Percentiles rank a stretch among this genome's conserved stretches.
Conservation (phyloP, 2,113 vertebrate species). For the Oceanites oceanicus region DNA sequence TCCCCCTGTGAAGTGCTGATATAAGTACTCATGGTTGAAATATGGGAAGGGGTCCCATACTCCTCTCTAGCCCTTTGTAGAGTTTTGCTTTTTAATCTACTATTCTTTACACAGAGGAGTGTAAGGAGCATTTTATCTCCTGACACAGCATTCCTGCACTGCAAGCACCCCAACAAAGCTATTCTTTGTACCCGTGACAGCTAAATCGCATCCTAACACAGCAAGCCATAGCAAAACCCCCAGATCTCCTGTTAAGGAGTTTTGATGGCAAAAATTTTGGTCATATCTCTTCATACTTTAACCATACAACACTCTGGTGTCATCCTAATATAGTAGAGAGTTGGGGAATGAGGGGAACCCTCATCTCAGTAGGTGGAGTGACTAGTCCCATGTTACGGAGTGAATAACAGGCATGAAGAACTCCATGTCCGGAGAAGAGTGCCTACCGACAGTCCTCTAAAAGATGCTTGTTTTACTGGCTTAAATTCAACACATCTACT, state of each 20-base stretch:
- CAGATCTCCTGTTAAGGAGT: neutral
- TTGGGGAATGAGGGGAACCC: neutral
- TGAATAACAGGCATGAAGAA: neutral
- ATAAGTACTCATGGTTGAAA: neutral
- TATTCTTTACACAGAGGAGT: neutral
- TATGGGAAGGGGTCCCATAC: neutral
- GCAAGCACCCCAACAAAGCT: neutral
- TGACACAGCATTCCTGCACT: neutral
- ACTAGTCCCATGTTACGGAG: neutral
- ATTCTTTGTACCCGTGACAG: neutral
- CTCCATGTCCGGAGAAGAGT: neutral
- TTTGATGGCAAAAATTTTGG: neutral
- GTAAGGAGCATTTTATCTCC: neutral
- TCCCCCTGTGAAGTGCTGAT: neutral
- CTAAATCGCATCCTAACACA: neutral
- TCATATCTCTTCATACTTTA: neutral
- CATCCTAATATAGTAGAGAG: neutral
- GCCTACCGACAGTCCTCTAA: neutral
- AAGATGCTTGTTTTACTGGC: neutral
- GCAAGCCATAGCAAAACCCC: accelerated
- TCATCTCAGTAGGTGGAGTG: neutral
- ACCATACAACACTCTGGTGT: neutral
- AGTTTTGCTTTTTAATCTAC: neutral
- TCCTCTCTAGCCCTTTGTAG: neutral
- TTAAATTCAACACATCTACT: neutral